phyloP scores from a whole-genome alignment of 92 coral and sea anemone species.

The Zoanthus sociatus region DNA sequence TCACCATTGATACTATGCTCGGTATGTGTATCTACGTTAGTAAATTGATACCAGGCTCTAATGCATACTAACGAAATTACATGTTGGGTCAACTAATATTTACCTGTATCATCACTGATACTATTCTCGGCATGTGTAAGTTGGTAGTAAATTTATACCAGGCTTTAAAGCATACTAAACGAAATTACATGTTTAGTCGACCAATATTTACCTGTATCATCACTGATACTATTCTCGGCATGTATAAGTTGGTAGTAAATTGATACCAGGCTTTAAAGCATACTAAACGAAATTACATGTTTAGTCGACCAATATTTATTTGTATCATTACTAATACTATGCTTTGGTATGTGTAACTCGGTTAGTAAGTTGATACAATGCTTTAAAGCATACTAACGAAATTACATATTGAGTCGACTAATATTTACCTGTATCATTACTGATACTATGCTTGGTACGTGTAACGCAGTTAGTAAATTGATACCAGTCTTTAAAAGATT shows the following conservation, averaged over 20 bases:
- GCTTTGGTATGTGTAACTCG: constrained; percentile 12
- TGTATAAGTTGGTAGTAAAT: no score
- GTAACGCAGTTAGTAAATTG: no score
- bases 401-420: constrained; percentile 80
- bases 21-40: no score
- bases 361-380: no score
- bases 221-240: constrained; percentile 74
- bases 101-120: constrained; percentile 79
- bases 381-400: no score
- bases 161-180: no score
- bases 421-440: constrained; percentile 85
- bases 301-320: constrained; percentile 92
- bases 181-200: constrained; percentile 72
- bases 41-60: no score
- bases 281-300: constrained; percentile 26
- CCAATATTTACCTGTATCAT: constrained; percentile 87
- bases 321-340: constrained; percentile 81
- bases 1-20: constrained; percentile 82
- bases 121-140: constrained; percentile 58
- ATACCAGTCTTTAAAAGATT: not conserved
- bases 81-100: constrained; percentile 91
- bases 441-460: constrained; percentile 66
- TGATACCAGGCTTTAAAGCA: no score
- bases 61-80: no score
- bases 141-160: no score